Evolutionary conservation across 2,797 vertebrate species (phyloP).

Genomic region (Pampus argenteus): DNA sequence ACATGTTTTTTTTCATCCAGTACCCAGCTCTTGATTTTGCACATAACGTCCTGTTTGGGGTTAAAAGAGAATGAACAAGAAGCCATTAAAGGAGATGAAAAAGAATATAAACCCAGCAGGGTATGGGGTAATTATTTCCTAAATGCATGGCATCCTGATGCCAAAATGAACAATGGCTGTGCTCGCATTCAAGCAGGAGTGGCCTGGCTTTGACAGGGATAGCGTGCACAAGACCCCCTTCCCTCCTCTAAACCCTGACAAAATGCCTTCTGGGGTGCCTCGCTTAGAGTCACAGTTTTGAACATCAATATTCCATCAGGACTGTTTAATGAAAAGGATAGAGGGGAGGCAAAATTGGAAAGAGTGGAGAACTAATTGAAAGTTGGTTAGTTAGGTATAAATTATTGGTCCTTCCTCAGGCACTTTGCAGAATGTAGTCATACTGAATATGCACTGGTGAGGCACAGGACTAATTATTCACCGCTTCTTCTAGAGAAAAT

Average conservation of each 20-base stretch:
- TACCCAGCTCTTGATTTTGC: conserved; percentile 97
- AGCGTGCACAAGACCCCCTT: conserved; percentile 74
- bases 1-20: conserved; percentile 95
- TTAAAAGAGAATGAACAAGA: conserved; percentile 90
- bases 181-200: conserved; percentile 76
- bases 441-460: conserved; percentile 74
- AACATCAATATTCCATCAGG: conserved; percentile 68
- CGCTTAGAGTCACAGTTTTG: conserved; percentile 57
- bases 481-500: conserved; percentile 77
- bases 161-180: conserved; percentile 84
- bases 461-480: conserved; percentile 79
- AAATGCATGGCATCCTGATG: conserved; percentile 85
- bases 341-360: conserved; percentile 64
- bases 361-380: conserved; percentile 74
- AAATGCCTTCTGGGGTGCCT: conserved; percentile 79
- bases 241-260: conserved; percentile 73
- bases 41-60: conserved; percentile 94
- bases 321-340: conserved; percentile 70
- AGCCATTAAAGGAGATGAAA: conserved; percentile 90
- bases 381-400: conserved; percentile 78
- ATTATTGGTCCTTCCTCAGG: conserved; percentile 75
- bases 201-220: conserved; percentile 81
- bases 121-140: conserved; percentile 90
- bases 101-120: conserved; percentile 89
- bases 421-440: conserved; percentile 70